Conservation (phyloP, 2,113 vertebrate species). For the Pygoscelis adeliae region DNA sequence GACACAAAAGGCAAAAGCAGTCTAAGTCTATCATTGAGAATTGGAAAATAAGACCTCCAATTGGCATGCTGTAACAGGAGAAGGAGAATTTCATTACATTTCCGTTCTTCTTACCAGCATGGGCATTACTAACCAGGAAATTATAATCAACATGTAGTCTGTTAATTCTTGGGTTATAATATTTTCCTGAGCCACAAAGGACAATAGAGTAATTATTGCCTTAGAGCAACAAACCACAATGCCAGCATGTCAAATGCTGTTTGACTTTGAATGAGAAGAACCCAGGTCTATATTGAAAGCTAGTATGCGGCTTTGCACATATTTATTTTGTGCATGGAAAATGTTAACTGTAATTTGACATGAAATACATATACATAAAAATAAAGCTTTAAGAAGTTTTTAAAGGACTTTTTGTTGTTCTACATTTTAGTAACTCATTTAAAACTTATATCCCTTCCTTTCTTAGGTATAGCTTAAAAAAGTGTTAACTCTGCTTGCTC, state of each 20-base stretch:
- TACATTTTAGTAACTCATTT: background rate
- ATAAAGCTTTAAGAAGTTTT: background rate
- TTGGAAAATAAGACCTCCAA: background rate
- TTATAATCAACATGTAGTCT: constrained; percentile 26
- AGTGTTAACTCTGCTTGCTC: background rate
- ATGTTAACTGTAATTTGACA: background rate
- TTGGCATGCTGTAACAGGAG: background rate
- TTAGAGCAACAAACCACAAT: background rate
- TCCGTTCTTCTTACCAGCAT: constrained; percentile 20
- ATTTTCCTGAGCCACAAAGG: background rate
- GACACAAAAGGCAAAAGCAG: background rate
- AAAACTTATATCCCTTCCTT: background rate
- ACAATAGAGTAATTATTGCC: background rate
- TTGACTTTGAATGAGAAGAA: background rate
- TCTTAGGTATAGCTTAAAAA: background rate
- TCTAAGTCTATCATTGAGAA: background rate
- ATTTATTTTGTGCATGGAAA: background rate
- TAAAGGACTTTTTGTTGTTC: background rate
- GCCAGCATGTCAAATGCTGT: background rate
- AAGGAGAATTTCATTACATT: background rate
- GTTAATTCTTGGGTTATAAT: constrained; percentile 16
- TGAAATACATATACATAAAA: background rate
- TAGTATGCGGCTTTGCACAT: background rate
- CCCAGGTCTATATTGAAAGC: background rate
- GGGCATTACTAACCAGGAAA: constrained; percentile 24